Percentiles rank a stretch among this genome's conserved stretches.
phyloP scores from a whole-genome alignment of 2,888 invertebrate genomes.

The Zaprionus obscuricornis region DNA sequence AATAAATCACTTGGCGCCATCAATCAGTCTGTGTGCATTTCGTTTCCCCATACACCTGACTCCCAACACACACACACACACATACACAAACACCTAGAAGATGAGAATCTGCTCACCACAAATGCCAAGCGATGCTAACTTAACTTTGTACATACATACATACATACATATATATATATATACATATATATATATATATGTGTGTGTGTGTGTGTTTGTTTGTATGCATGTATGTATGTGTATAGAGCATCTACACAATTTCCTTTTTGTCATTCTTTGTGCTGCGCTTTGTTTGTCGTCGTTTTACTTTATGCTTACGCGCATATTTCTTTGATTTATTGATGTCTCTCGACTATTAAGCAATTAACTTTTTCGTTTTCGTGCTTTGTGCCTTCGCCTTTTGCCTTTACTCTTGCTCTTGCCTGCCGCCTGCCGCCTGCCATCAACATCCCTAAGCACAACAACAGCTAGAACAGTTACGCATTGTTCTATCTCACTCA shows the following conservation, averaged over 20 bases:
- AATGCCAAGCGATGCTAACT: no score
- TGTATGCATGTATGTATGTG: no score
- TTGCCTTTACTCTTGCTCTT: constrained; percentile 2
- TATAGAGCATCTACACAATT: constrained; percentile 24
- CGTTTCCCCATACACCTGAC: neutral
- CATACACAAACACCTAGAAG: no score
- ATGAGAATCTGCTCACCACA: no score
- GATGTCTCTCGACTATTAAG: constrained; percentile 76
- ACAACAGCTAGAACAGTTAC: no score
- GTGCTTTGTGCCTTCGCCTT: neutral
- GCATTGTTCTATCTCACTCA: no score
- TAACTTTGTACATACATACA: no score
- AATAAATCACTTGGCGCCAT: constrained; percentile 76
- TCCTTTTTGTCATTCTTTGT: constrained; percentile 38
- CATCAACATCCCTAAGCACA: constrained; percentile 15
- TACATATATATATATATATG: no score
- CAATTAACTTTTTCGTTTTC: constrained; percentile 58
- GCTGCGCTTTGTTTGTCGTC: constrained; percentile 50
- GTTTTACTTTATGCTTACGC: constrained; percentile 68
- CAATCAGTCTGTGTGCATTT: constrained; percentile 76
- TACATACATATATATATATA: no score
- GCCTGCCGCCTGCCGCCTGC: constrained; percentile 6
- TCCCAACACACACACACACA: neutral
- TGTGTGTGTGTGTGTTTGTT: no score
- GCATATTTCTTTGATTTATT: constrained; percentile 72